Base-by-base conservation (phyloP, 2,888 invertebrate species). In the Leptothorax acervorum region DNA sequence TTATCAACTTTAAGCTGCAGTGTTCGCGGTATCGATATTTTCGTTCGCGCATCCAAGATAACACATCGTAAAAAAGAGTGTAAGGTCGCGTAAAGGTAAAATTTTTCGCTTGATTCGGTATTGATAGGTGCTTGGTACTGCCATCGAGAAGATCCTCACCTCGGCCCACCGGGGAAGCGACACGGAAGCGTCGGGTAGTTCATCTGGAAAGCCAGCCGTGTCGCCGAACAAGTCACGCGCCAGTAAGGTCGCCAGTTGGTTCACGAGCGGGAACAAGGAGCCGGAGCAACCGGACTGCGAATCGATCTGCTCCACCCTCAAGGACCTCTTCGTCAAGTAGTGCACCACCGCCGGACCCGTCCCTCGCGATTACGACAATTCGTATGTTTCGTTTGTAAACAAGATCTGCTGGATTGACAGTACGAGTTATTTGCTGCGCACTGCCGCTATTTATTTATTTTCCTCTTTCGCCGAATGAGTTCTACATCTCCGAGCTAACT, bases 241-340 rank as follows among this genome's bases (percentile, higher is more conserved):
- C 8, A 89, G 90, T 60, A 94, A 94, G 88, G 92, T 93, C 15
- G 88, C 92, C 51, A 90, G 90, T 75, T 94, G 94, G 94, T 96
- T 94, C 88, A 89, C 88, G 53, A 93, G 94, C 35, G 95, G 95
- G 89, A 96, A 97, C 60, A 97, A 97, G 85, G 97, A 97, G 55
- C 97, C 97, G 82, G 96, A 97, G 84, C 95, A 96, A 48, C 95
- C 97, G 90, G 96, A 97, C 42, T 97, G 98, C 95, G 98, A 98
- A 62, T 97, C 97, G 48, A 96, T 98, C 90, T 98, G 98, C 95
- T 97, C 98, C 88, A 97, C 98, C 66, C 95, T 98, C 76, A 98
- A 98, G 95, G 98, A 98, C 95, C 96, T 98, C 75, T 98, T 98
- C 94, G 98, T 98, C 93, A 98, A 98, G 96, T 97, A 96, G 86